Evolutionary conservation across 35 echinoderm and acorn worm genomes (phyloP).

Genomic region (Hemicentrotus pulcherrimus): DNA sequence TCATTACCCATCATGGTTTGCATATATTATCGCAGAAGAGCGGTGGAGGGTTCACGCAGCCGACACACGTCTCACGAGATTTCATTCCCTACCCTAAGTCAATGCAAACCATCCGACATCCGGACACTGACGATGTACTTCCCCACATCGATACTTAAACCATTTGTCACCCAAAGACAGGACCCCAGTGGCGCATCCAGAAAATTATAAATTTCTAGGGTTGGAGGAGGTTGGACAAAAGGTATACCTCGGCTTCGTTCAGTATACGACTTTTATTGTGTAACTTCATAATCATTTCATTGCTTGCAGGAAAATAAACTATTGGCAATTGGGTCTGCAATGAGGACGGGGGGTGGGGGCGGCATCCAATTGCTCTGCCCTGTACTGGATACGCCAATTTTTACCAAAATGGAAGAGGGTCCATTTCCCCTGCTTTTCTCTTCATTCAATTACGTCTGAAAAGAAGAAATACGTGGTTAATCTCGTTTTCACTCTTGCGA

Average conservation of each 20-base stretch:
- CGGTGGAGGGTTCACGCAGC: conserved; percentile 16
- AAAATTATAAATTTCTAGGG: neutral
- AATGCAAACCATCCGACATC: neutral
- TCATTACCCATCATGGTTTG: neutral
- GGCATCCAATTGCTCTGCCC: too few species aligned
- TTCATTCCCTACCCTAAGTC: neutral
- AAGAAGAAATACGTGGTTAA: neutral
- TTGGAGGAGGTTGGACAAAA: neutral
- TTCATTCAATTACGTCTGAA: neutral
- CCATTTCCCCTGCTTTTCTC: too few species aligned
- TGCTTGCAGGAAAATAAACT: too few species aligned
- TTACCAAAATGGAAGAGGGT: too few species aligned
- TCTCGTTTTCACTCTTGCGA: neutral
- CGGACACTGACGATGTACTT: neutral
- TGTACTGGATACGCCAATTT: too few species aligned
- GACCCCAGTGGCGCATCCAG: neutral
- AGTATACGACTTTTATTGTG: neutral
- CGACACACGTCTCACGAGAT: neutral
- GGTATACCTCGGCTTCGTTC: neutral
- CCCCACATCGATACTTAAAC: conserved; percentile 41
- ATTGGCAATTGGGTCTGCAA: too few species aligned
- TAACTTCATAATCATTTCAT: neutral
- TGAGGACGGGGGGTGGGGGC: neutral
- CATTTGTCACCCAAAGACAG: conserved; percentile 20
- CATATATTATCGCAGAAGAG: conserved; percentile 28